Evolutionary conservation across 1,140 invertebrate species (phyloP), one percentile per base, ranked within the genome.

Genomic region (Delia radicum): DNA sequence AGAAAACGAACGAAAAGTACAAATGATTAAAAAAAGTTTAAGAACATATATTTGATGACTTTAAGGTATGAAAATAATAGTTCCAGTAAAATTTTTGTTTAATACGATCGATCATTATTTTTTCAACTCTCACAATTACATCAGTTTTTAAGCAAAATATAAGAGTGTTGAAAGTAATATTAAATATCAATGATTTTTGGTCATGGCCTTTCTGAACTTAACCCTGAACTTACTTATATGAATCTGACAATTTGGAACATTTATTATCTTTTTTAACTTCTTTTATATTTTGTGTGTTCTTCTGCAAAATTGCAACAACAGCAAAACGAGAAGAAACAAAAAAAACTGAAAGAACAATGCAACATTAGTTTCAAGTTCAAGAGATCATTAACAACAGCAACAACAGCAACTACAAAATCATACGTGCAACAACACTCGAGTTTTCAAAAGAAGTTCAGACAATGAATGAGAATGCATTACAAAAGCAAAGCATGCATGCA

Each of bases 321-420:
- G 21, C 48, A 55, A 55, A n/a, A 55, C n/a, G 18, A 48, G 12
- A 5, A 15, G 2, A 10, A 55, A 55, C 48, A 55, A 18, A n/a
- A 33, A 69, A 69, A 29, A 21, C 21, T 31, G n/a, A 33, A 69
- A 69, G 31, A 33, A 69, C 65, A 69, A 69, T 69, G 65, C 65
- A 69, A 69, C 65, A 69, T 69, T 69, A 69, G 65, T 69, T 69
- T 69, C 65, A 69, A 69, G 65, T 69, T 69, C 65, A 69, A 69
- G 65, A 69, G 65, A 69, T 69, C 65, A 69, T 69, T 69, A 69
- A 33, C 65, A 69, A 69, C 65, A 69, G 21, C 26, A 69, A 33
- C 63, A 67, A 67, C 27, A 3, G 33, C 33, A 1, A 1, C 6
- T 18, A 55, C 48, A 55, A n/a, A 21, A 21, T 55, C 18, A 55